Percentiles rank a stretch among this genome's conserved stretches.
Evolutionary conservation across 2,888 invertebrate genomes (phyloP).

Genomic region (Nudaria mundana): DNA sequence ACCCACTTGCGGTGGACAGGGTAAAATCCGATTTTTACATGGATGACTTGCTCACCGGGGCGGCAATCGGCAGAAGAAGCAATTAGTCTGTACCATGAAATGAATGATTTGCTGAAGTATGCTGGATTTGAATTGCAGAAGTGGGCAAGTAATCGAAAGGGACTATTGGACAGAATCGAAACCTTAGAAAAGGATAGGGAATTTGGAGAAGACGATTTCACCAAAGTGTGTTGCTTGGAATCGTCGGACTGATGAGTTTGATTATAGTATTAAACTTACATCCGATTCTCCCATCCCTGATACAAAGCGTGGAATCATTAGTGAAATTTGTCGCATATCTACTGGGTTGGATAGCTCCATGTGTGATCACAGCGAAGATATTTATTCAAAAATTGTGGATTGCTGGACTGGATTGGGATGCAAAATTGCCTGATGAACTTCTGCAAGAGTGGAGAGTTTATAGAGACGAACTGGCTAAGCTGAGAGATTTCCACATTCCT

Average conservation of each 20-base stretch:
- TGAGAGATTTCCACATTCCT: too few species aligned
- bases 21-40: conserved; percentile 1
- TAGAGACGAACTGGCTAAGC: too few species aligned
- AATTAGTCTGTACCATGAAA: neutral
- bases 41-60: conserved; percentile 4
- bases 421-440: neutral
- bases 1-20: conserved; percentile 1
- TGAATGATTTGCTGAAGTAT: neutral
- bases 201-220: neutral
- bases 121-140: neutral
- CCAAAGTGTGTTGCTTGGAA: neutral
- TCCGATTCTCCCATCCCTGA: neutral
- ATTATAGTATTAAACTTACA: neutral
- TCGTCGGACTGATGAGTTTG: neutral
- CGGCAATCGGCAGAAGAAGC: neutral
- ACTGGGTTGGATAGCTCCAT: conserved; percentile 1
- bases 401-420: neutral
- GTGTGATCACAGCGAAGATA: neutral
- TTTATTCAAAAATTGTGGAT: conserved; percentile 6
- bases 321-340: neutral
- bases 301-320: neutral
- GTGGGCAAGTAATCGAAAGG: neutral
- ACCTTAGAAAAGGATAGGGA: neutral
- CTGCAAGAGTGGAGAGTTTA: neutral
- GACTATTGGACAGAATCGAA: neutral